phyloP scores from a whole-genome alignment of 2,113 vertebrate genomes.

The Ranitomeya imitator region DNA sequence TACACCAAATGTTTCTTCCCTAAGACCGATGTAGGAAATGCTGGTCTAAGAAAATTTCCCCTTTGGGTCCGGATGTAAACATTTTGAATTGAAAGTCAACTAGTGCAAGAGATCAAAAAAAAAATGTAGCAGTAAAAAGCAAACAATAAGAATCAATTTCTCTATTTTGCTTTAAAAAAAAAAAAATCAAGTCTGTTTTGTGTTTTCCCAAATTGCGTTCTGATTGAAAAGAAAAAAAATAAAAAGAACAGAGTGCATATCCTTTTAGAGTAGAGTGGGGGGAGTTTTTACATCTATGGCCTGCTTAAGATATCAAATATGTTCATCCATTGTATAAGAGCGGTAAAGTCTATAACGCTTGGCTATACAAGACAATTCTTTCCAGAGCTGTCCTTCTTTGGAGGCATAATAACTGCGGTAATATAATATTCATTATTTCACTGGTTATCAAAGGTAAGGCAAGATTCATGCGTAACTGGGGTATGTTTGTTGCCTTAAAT shows the following conservation, averaged over 20 bases:
- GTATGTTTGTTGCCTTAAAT: conserved; percentile 32
- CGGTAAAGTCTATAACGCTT: neutral
- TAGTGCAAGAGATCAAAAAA: neutral
- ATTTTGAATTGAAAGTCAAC: too few relatives aligned
- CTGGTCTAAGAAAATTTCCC: too few relatives aligned
- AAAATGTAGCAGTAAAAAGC: neutral
- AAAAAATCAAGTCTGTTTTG: too few relatives aligned
- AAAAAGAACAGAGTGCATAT: too few relatives aligned
- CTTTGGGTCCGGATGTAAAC: too few relatives aligned
- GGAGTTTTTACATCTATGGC: neutral
- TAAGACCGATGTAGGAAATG: too few relatives aligned
- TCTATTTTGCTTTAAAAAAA: neutral
- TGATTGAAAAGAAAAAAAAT: too few relatives aligned
- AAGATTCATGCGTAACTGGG: neutral
- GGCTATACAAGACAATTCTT: neutral
- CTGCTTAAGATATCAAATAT: neutral
- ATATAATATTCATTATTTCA: neutral
- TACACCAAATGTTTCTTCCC: too few relatives aligned
- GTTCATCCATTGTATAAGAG: neutral
- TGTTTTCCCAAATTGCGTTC: too few relatives aligned
- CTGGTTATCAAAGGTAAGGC: neutral
- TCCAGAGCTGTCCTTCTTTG: neutral
- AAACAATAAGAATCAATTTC: neutral
- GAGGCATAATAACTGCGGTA: neutral
- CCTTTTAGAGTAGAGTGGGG: too few relatives aligned